These are phyloP conservation scores for Boleophthalmus pectinirostris DNA, from an alignment of 2,113 vertebrate genomes.

Conservation along the genomic window DNA sequence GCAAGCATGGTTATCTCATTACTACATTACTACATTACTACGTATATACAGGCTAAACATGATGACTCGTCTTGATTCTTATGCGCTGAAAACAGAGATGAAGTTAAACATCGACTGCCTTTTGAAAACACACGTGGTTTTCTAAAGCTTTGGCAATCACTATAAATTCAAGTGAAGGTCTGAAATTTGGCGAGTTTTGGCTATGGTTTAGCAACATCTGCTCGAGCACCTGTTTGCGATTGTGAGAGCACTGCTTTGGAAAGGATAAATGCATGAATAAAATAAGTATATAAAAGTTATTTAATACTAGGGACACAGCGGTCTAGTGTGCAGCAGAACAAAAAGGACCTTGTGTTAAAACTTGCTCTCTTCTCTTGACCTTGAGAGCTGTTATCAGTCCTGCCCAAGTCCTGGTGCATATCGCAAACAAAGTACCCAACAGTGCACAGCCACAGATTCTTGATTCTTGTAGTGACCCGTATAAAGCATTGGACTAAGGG, in stretches of 20 bases:
- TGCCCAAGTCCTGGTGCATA: not conserved
- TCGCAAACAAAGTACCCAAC: no score
- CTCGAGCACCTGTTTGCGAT: not conserved
- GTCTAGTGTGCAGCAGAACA: not conserved
- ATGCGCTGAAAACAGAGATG: not conserved
- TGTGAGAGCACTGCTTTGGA: not conserved
- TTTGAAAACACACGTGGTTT: not conserved
- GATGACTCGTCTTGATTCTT: not conserved
- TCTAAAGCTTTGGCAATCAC: not conserved
- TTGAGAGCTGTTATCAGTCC: not conserved
- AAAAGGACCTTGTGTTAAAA: not conserved
- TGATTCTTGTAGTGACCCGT: no score
- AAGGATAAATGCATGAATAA: not conserved
- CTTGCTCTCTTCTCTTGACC: not conserved
- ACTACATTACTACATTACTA: conserved; percentile 1
- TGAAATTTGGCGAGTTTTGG: not conserved
- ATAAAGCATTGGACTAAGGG: no score
- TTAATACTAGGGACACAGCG: not conserved
- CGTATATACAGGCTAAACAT: not conserved
- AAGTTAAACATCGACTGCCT: not conserved
- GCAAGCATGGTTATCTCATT: no score
- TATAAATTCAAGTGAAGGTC: not conserved
- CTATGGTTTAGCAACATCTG: not conserved
- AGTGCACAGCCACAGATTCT: no score
- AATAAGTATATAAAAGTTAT: not conserved